A percentile compares a stretch with the other conserved stretches of the same genome.
Conservation (phyloP, 2,888 invertebrate species). For the Heliconius ethilla region DNA sequence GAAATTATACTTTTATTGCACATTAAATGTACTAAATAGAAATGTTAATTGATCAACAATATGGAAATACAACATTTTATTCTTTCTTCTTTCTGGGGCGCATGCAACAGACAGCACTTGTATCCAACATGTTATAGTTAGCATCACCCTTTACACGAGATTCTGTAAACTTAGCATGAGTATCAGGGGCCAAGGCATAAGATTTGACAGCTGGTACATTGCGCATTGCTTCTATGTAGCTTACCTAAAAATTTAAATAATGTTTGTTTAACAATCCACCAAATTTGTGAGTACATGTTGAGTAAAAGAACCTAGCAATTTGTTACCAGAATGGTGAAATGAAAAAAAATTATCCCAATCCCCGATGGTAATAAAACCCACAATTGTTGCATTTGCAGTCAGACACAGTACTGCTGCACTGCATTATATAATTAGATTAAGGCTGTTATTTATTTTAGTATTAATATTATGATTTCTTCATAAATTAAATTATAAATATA, state of each 20-base stretch:
- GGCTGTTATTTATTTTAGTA: neutral
- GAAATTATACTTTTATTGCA: constrained; percentile 31
- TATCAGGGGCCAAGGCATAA: constrained; percentile 85
- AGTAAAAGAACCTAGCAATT: neutral
- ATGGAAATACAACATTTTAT: constrained; percentile 48
- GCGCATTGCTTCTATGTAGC: constrained; percentile 87
- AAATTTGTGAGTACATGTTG: too few relatives aligned
- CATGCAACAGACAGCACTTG: constrained; percentile 75
- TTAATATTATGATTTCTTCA: neutral
- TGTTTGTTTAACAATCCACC: neutral
- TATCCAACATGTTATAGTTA: constrained; percentile 85
- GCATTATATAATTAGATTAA: neutral
- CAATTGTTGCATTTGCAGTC: too few relatives aligned
- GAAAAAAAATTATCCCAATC: neutral
- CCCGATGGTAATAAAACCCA: too few relatives aligned
- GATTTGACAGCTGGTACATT: constrained; percentile 86
- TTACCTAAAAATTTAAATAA: constrained; percentile 51
- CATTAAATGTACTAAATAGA: constrained; percentile 5
- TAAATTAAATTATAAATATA: too few relatives aligned
- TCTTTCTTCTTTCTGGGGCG: constrained; percentile 78
- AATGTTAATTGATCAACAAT: neutral
- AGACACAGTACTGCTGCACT: too few relatives aligned
- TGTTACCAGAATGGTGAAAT: neutral
- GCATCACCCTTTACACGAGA: constrained; percentile 85
- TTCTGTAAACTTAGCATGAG: constrained; percentile 87